phyloP scores from a whole-genome alignment of 2,797 vertebrate species.

The Eurystomus glaucurus region DNA sequence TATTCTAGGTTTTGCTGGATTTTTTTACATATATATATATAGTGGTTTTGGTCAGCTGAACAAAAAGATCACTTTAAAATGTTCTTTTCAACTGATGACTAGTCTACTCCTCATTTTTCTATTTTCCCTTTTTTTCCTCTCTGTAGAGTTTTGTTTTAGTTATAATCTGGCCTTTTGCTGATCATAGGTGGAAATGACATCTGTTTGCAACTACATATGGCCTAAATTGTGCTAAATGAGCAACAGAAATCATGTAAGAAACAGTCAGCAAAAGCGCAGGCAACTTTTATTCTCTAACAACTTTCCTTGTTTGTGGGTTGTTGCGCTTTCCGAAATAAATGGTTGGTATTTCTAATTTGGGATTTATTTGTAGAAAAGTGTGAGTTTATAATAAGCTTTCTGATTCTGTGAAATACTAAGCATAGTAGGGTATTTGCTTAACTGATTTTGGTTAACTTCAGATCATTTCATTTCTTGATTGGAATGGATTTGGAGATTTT shows the following conservation, averaged over 20 bases:
- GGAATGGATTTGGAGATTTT: too few species aligned
- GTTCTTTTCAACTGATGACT: neutral
- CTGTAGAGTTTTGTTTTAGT: neutral
- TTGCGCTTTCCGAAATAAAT: too few species aligned
- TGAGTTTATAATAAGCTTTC: too few species aligned
- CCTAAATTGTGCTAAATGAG: neutral
- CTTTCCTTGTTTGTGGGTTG: too few species aligned
- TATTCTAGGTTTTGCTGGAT: neutral
- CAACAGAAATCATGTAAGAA: neutral
- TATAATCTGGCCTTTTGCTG: neutral
- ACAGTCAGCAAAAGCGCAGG: neutral
- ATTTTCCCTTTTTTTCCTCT: rapidly evolving
- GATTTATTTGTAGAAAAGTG: too few species aligned
- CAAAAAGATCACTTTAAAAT: neutral
- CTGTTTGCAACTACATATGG: neutral
- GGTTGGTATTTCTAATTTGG: too few species aligned
- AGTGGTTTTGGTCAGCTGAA: neutral
- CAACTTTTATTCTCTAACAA: neutral
- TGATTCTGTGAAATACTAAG: too few species aligned
- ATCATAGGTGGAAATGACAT: neutral
- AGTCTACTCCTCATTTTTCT: neutral
- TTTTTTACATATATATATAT: neutral
- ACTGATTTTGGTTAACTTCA: too few species aligned
- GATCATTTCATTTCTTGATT: too few species aligned
- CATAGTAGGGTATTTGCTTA: too few species aligned